These are phyloP conservation scores for Plestiodon gilberti DNA, from an alignment of 2,113 vertebrate genomes.

Conservation along the genomic window DNA sequence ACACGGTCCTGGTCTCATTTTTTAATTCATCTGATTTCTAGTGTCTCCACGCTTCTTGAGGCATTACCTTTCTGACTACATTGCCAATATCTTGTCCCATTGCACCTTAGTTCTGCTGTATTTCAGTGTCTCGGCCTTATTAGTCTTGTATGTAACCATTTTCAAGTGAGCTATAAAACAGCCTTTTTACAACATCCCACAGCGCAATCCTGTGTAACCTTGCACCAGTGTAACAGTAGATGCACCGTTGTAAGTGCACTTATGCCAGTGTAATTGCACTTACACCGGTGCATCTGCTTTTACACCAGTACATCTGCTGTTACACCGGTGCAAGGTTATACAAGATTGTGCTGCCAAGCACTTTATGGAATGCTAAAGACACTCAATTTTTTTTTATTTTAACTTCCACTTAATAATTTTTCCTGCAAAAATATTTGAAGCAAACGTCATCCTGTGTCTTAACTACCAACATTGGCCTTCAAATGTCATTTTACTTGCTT, in stretches of 20 bases:
- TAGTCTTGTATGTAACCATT: conserved; percentile 10
- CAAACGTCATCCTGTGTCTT: conserved; percentile 24
- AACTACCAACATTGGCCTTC: conserved; percentile 21
- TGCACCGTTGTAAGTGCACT: too few species aligned
- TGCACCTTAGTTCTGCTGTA: background rate
- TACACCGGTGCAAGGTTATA: too few species aligned
- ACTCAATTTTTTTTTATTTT: conserved; percentile 22
- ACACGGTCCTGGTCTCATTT: conserved; percentile 25
- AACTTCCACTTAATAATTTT: conserved; percentile 21
- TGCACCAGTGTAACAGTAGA: too few species aligned
- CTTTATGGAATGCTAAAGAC: conserved; percentile 2
- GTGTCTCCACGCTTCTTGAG: conserved; percentile 14
- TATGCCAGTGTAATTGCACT: too few species aligned
- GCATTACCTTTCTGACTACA: conserved; percentile 6
- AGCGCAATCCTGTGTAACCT: too few species aligned
- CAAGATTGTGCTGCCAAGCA: too few species aligned
- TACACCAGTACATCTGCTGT: too few species aligned
- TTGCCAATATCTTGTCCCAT: background rate
- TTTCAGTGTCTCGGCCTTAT: conserved; percentile 12
- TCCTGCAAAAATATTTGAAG: background rate
- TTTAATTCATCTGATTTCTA: conserved; percentile 12
- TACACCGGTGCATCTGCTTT: too few species aligned
- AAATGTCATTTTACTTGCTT: conserved; percentile 29
- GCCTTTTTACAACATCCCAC: background rate
- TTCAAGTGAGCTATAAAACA: conserved; percentile 12